Base-by-base conservation (phyloP, 2,888 invertebrate species). In the Luperina nickerlii region DNA sequence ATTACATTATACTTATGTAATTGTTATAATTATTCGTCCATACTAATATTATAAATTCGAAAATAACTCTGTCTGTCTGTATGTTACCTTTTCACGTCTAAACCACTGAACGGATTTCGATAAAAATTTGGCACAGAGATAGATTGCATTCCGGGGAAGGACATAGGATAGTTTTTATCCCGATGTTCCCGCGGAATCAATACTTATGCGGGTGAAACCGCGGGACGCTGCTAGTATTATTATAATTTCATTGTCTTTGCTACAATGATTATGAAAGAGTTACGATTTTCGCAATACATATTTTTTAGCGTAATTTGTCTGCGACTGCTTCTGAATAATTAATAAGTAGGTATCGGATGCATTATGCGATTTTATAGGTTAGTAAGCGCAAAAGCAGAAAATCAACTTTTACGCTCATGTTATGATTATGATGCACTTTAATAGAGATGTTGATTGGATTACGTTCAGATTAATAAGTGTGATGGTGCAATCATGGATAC, bases 181-280 rank as follows among this genome's bases (percentile, higher is more conserved):
- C 32, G 1, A 32, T 32, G 1, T 32, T 32, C 32, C 32, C 32
- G 32, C 32, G 32, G 32, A 0, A 32, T 32, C 32, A 1, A 32
- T 32, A 32, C 32, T 32, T 1, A 32, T 32, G 32, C 32, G 32
- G 32, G 32, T 32, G 32, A 32, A 32, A 32, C 32, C 32, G 32
- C 32, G 32, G 32, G 32, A 1, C 32, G 32, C 32, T 32, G 32
- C 32, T 32, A 32, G 32, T 32, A 32, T 32, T 32, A 32, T 74
- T 57, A 48, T 57, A 66, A 57, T n/a, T 66, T 66, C 32, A 76
- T 48, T 77, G 76, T 66, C 76, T 66, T 48, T 57, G 57, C 15
- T 48, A n/a, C 32, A n/a, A 60, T n/a, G 18, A 24, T 24, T 45
- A 75, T 9, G 24, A 57, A 54, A 60, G 11, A n/a, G n/a, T n/a